Evolutionary conservation across 2,113 vertebrate genomes (phyloP).

Genomic region (Enhydra lutris): DNA sequence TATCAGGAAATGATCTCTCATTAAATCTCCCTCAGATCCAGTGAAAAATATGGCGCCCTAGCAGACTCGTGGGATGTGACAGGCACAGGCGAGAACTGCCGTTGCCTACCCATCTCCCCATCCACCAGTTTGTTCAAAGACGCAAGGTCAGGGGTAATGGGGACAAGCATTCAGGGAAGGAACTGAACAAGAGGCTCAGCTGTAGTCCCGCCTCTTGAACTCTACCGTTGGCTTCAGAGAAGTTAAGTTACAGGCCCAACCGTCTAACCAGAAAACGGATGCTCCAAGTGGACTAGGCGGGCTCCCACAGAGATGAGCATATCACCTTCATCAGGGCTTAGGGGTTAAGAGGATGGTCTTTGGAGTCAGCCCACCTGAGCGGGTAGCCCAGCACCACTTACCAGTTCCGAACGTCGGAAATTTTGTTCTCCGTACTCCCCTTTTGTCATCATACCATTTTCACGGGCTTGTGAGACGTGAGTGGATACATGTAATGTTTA

Average conservation of each 20-base stretch:
- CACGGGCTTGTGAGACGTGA: neutral
- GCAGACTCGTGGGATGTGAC: constrained; percentile 36
- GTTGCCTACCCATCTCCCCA: neutral
- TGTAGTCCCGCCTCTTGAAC: constrained; percentile 34
- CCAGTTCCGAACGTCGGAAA: neutral
- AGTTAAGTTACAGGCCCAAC: neutral
- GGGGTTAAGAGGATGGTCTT: neutral
- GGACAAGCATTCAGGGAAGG: neutral
- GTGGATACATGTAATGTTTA: neutral
- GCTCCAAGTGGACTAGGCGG: neutral
- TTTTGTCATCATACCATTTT: neutral
- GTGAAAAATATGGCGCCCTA: constrained; percentile 20
- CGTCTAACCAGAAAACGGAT: neutral
- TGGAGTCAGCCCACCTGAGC: neutral
- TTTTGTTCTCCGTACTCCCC: neutral
- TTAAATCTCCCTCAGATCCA: constrained; percentile 45
- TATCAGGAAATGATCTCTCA: constrained; percentile 65
- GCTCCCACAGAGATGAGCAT: neutral
- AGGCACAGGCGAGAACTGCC: constrained; percentile 7
- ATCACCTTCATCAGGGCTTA: neutral
- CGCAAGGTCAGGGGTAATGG: constrained; percentile 48
- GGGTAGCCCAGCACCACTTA: neutral
- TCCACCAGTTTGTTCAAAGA: constrained; percentile 49
- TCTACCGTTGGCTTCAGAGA: neutral
- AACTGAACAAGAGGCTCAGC: constrained; percentile 13